These are phyloP conservation scores for Climacteris rufus DNA, from an alignment of 2,113 vertebrate species.

Conservation along the genomic window DNA sequence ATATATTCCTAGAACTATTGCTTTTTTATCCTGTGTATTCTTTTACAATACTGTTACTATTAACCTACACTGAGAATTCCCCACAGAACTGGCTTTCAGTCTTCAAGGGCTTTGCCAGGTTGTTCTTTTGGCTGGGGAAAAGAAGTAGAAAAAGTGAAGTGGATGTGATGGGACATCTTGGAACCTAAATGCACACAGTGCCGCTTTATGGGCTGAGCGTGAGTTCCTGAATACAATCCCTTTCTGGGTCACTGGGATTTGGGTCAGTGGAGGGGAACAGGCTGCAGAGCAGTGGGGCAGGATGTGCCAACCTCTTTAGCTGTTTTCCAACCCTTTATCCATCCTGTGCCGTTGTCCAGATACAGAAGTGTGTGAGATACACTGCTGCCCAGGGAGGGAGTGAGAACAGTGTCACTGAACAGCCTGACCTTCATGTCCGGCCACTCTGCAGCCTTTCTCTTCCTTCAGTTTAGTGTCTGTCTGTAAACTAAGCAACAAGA, in stretches of 20 bases:
- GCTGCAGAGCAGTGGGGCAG: neutral
- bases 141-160: neutral
- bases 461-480: neutral
- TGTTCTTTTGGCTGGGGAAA: neutral
- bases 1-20: neutral
- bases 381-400: neutral
- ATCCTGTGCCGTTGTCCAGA: neutral
- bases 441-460: neutral
- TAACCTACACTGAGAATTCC: neutral
- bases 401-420: neutral
- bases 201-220: neutral
- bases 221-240: neutral
- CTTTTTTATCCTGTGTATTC: neutral
- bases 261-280: neutral
- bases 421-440: neutral
- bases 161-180: neutral
- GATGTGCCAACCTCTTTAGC: neutral
- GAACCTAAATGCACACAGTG: neutral
- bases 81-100: neutral
- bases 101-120: neutral
- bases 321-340: neutral
- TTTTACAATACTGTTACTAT: neutral
- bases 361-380: neutral
- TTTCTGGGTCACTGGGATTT: neutral
- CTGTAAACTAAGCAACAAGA: neutral